Conservation (phyloP, 2,113 vertebrate species). For the Lophius piscatorius region DNA sequence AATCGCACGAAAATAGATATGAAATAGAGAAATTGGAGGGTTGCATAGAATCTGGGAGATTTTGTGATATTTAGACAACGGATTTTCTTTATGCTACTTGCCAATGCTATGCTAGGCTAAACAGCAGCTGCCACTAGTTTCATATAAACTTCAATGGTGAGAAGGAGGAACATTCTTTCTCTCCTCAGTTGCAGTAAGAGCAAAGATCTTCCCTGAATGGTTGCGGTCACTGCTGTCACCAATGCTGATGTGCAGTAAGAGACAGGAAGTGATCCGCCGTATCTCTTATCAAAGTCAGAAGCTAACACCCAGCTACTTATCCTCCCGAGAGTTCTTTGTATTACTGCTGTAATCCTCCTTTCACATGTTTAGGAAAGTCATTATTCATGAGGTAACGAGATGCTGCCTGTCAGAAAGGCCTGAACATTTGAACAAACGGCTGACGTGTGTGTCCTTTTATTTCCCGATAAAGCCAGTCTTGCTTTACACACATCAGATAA, state of each 20-base stretch:
- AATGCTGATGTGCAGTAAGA: neutral
- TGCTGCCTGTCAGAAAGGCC: neutral
- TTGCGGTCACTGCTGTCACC: neutral
- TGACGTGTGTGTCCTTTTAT: neutral
- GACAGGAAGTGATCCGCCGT: neutral
- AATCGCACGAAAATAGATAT: no score
- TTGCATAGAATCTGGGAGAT: neutral
- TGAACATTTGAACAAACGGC: constrained; percentile 3
- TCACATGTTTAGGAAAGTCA: no score
- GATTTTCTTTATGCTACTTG: neutral
- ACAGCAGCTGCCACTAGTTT: neutral
- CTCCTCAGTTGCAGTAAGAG: neutral
- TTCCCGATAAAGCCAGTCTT: neutral
- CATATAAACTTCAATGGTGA: neutral
- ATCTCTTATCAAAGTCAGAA: neutral
- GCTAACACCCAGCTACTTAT: neutral
- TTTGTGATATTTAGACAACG: neutral
- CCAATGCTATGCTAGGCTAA: constrained; percentile 1
- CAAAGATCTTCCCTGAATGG: neutral
- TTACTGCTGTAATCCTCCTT: neutral
- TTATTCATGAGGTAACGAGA: neutral
- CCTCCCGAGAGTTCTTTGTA: neutral
- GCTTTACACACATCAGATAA: constrained; percentile 1
- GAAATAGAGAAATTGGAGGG: no score
- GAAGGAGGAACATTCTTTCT: neutral